Evolutionary conservation across 2,888 invertebrate species (phyloP).

Genomic region (Linhomoeus sp.): DNA sequence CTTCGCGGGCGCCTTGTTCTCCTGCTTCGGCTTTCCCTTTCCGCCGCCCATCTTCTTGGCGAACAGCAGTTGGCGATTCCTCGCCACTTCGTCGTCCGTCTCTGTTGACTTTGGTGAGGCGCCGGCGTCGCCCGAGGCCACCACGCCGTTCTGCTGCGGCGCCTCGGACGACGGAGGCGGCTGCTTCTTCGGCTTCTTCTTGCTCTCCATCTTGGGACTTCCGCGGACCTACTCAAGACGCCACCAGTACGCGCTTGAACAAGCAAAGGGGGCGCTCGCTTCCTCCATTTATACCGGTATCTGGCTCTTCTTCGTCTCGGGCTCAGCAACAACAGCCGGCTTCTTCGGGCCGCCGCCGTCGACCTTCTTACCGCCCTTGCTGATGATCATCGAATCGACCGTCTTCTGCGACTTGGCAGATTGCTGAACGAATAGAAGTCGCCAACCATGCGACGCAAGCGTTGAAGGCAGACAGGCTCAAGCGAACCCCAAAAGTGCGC

Average conservation of each 20-base stretch:
- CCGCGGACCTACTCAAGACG: no score
- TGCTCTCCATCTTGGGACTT: no score
- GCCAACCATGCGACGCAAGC: no score
- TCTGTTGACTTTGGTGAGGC: background rate
- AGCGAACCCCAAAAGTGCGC: constrained; percentile 55
- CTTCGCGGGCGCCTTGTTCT: constrained; percentile 19
- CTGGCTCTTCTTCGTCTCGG: background rate
- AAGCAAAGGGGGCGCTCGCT: background rate
- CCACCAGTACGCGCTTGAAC: no score
- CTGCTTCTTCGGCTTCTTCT: background rate
- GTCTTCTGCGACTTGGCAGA: constrained; percentile 92
- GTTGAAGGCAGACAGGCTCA: no score
- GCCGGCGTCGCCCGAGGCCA: constrained; percentile 19
- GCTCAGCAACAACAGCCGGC: background rate
- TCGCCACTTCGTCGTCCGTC: constrained; percentile 44
- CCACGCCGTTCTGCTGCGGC: background rate
- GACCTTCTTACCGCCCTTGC: constrained; percentile 25
- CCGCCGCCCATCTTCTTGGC: constrained; percentile 9
- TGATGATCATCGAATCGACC: constrained; percentile 38
- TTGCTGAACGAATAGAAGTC: no score
- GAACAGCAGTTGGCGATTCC: constrained; percentile 54
- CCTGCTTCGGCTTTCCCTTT: constrained; percentile 35
- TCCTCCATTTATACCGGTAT: background rate
- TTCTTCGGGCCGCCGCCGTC: constrained; percentile 17
- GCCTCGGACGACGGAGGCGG: background rate